Conservation (phyloP, 2,113 vertebrate species). For the Pithys albifrons region DNA sequence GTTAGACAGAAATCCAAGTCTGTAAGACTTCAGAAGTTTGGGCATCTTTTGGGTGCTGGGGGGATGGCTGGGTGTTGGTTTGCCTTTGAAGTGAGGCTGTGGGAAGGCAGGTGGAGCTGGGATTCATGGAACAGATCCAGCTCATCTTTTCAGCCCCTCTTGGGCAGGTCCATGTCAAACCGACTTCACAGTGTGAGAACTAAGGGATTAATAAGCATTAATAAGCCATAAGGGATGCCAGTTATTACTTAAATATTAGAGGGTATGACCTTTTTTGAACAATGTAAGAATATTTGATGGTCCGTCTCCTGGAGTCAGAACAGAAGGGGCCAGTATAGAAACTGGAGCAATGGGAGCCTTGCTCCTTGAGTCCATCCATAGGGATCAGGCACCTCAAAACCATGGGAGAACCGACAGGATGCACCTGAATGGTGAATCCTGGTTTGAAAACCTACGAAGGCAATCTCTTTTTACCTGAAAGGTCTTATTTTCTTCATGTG, state of each 20-base stretch:
- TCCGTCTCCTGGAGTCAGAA: background rate
- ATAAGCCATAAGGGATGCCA: background rate
- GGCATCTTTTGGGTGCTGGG: background rate
- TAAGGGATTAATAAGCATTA: background rate
- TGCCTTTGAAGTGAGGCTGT: background rate
- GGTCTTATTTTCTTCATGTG: background rate
- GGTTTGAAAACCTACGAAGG: background rate
- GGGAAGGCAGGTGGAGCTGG: background rate
- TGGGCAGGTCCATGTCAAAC: background rate
- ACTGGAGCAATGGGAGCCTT: background rate
- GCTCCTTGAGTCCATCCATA: background rate
- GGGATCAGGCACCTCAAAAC: background rate
- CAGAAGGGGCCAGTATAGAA: background rate
- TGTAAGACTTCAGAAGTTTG: background rate
- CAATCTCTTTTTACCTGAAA: background rate
- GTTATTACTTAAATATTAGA: background rate
- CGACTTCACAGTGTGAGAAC: background rate
- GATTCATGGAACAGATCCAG: background rate
- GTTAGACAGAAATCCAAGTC: background rate
- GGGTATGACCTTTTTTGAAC: background rate
- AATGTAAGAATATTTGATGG: background rate
- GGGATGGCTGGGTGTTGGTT: background rate
- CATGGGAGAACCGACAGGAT: background rate
- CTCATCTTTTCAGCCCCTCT: background rate
- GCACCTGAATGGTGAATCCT: background rate